phyloP scores from a whole-genome alignment of 2,113 vertebrate genomes.

The Hypomesus transpacificus region DNA sequence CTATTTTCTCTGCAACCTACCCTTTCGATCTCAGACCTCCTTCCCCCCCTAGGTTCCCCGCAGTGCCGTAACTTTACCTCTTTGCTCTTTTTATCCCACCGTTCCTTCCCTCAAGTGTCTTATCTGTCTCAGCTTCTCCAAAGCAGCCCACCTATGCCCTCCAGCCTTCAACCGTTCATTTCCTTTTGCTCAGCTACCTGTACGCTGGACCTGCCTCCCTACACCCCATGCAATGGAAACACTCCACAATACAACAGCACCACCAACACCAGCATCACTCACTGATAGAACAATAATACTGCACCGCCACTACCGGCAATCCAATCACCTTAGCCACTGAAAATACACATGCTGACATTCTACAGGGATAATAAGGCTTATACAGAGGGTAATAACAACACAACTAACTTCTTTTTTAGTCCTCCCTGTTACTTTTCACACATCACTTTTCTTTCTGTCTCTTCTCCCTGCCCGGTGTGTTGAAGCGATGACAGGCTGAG shows the following conservation, averaged over 20 bases:
- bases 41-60: conserved; percentile 17
- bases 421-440: neutral
- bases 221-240: conserved; percentile 32
- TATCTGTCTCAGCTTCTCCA: conserved; percentile 19
- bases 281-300: neutral
- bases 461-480: conserved; percentile 22
- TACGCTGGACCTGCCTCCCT: conserved; percentile 14
- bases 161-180: conserved; percentile 50
- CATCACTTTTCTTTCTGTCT: neutral
- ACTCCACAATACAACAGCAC: conserved; percentile 7
- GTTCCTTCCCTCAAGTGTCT: neutral
- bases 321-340: too few relatives aligned
- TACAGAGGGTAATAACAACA: neutral
- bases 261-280: neutral
- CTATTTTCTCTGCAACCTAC: conserved; percentile 37
- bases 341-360: too few relatives aligned
- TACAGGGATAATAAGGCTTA: too few relatives aligned
- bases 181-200: conserved; percentile 18
- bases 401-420: neutral
- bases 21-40: conserved; percentile 33
- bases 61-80: conserved; percentile 43
- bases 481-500: conserved; percentile 47
- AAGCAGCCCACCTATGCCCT: conserved; percentile 38
- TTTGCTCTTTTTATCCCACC: neutral
- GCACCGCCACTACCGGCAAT: too few relatives aligned